Percentiles rank a stretch among this genome's conserved stretches.
Conservation (phyloP, 1,140 invertebrate species). For the Hycleus cichorii region DNA sequence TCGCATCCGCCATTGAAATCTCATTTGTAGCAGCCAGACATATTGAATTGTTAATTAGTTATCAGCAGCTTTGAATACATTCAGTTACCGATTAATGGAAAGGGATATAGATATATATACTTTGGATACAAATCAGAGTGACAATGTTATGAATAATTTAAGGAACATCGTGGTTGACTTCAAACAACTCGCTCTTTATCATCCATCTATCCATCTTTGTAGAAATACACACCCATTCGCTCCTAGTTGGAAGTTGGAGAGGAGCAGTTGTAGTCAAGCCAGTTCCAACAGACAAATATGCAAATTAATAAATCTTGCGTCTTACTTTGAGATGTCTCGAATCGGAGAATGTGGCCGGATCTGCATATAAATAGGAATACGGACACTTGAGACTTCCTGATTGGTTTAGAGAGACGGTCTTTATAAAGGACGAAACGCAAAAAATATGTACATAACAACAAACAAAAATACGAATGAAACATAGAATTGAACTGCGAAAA, state of each 20-base stretch:
- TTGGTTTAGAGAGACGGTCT: neutral
- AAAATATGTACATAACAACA: neutral
- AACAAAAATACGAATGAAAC: no score
- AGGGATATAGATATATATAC: constrained; percentile 20
- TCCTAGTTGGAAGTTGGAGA: no score
- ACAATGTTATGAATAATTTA: constrained; percentile 38
- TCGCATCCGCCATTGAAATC: no score
- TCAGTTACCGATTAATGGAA: constrained; percentile 17
- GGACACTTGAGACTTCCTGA: constrained; percentile 25
- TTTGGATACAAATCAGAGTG: constrained; percentile 26
- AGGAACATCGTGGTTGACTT: constrained; percentile 27
- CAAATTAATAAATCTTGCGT: constrained; percentile 39
- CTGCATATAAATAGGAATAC: constrained; percentile 34
- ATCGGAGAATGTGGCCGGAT: constrained; percentile 26
- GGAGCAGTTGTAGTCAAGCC: neutral
- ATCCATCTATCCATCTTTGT: neutral
- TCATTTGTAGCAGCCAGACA: neutral
- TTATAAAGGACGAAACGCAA: constrained; percentile 6
- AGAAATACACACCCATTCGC: no score
- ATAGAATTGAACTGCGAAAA: no score
- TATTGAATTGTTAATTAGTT: constrained; percentile 17
- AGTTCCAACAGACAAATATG: constrained; percentile 28
- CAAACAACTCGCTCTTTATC: constrained; percentile 22
- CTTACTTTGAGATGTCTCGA: constrained; percentile 33
- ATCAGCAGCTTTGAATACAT: constrained; percentile 11